Evolutionary conservation across 2,113 vertebrate genomes (phyloP).

Genomic region (Mormyrus iriodes): DNA sequence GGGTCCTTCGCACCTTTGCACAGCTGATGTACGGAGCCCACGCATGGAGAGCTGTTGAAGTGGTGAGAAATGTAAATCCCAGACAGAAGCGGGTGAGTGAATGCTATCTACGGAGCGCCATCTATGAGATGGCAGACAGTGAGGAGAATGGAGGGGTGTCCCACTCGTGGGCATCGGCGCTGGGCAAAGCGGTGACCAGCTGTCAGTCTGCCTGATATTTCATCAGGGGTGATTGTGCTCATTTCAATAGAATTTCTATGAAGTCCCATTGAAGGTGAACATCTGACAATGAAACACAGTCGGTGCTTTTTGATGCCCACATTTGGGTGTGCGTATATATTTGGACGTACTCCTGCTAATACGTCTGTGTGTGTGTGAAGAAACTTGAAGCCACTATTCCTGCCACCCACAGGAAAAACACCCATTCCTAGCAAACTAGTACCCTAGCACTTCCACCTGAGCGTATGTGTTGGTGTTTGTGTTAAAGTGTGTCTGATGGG

Average conservation of each 20-base stretch:
- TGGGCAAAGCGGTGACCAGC: slow-evolving; percentile 61
- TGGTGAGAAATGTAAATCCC: slow-evolving; percentile 30
- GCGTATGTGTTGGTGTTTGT: background rate
- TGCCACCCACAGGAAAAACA: background rate
- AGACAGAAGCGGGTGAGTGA: background rate
- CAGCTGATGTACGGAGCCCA: background rate
- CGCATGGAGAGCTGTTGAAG: slow-evolving; percentile 24
- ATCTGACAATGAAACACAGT: background rate
- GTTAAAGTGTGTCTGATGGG: background rate
- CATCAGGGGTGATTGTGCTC: background rate
- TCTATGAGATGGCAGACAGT: background rate
- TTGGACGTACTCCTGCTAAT: background rate
- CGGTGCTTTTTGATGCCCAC: background rate
- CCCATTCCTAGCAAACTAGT: background rate
- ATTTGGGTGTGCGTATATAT: background rate
- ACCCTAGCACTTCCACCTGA: background rate
- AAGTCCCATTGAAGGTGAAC: background rate
- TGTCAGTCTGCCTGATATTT: slow-evolving; percentile 58
- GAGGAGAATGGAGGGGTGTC: slow-evolving; percentile 44
- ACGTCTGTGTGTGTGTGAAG: background rate
- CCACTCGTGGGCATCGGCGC: slow-evolving; percentile 49
- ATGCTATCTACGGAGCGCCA: background rate
- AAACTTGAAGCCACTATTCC: background rate
- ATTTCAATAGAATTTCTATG: background rate
- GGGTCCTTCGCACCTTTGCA: background rate